Conservation (phyloP, 2,113 vertebrate genomes). For the Vidua chalybeata region DNA sequence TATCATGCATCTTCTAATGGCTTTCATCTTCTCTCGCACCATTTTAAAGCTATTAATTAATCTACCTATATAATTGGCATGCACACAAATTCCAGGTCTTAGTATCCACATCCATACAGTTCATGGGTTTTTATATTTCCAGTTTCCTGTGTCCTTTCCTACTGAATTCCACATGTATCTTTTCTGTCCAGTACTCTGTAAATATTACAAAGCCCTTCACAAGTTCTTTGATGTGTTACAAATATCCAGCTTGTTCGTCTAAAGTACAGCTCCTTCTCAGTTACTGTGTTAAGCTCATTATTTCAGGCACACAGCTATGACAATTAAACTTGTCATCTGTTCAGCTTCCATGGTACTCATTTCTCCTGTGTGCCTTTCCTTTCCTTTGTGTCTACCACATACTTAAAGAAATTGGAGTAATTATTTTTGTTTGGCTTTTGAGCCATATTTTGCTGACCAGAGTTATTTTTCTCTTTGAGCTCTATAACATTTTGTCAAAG, state of each 20-base stretch:
- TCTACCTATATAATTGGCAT: not conserved
- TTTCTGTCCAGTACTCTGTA: not conserved
- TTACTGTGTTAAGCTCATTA: not conserved
- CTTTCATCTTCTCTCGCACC: not conserved
- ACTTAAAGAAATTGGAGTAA: not conserved
- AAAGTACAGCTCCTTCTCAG: not conserved
- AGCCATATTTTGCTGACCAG: not conserved
- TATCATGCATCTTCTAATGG: not conserved
- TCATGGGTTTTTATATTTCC: not conserved
- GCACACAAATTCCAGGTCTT: not conserved
- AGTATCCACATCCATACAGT: no score
- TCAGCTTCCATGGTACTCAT: not conserved
- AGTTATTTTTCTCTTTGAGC: not conserved
- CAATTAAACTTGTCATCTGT: conserved; percentile 17
- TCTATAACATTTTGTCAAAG: not conserved
- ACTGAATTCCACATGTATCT: not conserved
- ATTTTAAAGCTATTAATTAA: not conserved
- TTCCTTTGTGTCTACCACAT: not conserved
- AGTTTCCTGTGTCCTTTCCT: not conserved
- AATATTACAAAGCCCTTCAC: not conserved
- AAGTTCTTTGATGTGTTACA: not conserved
- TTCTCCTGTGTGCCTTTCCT: not conserved
- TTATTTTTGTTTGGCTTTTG: not conserved
- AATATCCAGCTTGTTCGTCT: not conserved
- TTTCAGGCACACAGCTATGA: not conserved